Percentiles rank a stretch among this genome's conserved stretches.
Conservation (phyloP, 1,140 invertebrate genomes). For the Drosophila saltans region DNA sequence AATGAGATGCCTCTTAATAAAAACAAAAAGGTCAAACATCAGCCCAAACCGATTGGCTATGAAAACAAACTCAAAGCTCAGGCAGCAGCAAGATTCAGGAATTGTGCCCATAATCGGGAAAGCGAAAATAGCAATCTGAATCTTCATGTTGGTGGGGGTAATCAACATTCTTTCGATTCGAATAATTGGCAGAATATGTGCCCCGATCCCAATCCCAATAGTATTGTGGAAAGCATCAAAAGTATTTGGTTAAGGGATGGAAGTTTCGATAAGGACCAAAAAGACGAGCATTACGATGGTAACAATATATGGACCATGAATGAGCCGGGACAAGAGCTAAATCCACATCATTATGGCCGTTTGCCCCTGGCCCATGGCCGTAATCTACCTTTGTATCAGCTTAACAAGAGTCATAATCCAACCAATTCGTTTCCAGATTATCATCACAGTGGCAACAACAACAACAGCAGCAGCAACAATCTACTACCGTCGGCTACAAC, state of each 20-base stretch:
- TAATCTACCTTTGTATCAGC: slow-evolving; percentile 1
- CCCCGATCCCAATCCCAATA: slow-evolving; percentile 32
- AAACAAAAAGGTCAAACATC: neutral
- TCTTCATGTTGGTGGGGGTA: neutral
- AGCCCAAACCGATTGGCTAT: slow-evolving; percentile 34
- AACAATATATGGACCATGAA: slow-evolving; percentile 33
- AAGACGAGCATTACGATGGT: slow-evolving; percentile 2
- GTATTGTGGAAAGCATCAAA: slow-evolving; percentile 44
- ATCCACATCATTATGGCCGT: neutral
- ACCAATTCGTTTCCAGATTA: neutral
- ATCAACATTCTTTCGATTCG: neutral
- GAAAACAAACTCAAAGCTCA: slow-evolving; percentile 22
- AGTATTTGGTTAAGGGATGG: slow-evolving; percentile 21
- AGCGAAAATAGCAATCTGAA: neutral
- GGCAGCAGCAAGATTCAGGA: neutral
- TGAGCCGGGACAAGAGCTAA: neutral
- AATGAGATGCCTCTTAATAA: neutral
- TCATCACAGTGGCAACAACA: slow-evolving; percentile 3
- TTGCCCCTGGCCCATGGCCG: neutral
- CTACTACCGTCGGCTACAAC: neutral
- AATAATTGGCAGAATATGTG: neutral
- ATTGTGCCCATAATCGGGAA: neutral
- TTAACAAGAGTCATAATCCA: slow-evolving; percentile 1
- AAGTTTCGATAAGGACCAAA: neutral
- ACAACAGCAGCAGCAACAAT: neutral